These are phyloP conservation scores for Mamestra configurata DNA, from an alignment of 1,140 invertebrate species.

Conservation along the genomic window DNA sequence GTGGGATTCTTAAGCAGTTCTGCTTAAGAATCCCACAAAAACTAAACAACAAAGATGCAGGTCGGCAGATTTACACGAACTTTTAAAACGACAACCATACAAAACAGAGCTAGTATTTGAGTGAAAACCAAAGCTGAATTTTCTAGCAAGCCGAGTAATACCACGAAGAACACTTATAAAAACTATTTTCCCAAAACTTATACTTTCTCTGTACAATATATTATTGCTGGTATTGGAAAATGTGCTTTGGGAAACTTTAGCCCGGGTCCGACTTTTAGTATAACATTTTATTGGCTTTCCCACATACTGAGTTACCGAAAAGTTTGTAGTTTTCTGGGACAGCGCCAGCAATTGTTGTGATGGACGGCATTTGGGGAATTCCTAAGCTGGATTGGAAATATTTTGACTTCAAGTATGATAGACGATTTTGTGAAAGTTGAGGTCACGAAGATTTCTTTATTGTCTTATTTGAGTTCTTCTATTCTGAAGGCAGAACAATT, in stretches of 20 bases:
- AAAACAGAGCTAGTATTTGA: background rate
- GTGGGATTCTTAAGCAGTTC: no score
- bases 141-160: background rate
- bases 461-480: no score
- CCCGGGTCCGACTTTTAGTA: background rate
- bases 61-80: background rate
- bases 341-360: background rate
- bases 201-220: background rate
- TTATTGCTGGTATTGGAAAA: background rate
- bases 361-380: background rate
- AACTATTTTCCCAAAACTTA: background rate
- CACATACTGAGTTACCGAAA: background rate
- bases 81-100: no score
- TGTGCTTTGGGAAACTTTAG: background rate
- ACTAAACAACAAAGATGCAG: no score
- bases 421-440: background rate
- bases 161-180: background rate
- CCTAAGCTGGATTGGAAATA: background rate
- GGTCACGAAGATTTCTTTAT: background rate
- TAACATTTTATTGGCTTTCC: background rate
- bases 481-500: no score
- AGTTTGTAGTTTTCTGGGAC: background rate
- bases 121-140: background rate
- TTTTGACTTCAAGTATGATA: background rate
- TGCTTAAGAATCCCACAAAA: no score